A percentile compares a stretch with the other conserved stretches of the same genome.
phyloP scores from a whole-genome alignment of 2,888 invertebrate genomes.

The Hermodice carunculata region DNA sequence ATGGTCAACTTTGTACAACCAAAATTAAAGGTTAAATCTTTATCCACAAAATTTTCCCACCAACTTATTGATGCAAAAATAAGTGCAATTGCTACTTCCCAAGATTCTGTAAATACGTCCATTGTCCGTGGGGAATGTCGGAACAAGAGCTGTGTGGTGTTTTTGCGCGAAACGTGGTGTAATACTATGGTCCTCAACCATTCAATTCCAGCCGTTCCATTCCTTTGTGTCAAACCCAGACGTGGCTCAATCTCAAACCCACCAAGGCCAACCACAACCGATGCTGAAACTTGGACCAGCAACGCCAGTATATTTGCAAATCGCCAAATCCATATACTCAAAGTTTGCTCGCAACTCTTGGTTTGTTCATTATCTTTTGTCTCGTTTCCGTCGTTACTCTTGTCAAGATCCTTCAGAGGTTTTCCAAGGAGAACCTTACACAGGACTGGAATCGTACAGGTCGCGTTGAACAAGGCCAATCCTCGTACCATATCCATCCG shows the following conservation, averaged over 20 bases:
- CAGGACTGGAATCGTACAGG: slow-evolving; percentile 55
- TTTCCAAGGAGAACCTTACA: slow-evolving; percentile 29
- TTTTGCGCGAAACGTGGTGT: too few relatives aligned
- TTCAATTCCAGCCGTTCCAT: too few relatives aligned
- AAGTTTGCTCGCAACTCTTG: not conserved
- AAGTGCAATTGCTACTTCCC: slow-evolving; percentile 74
- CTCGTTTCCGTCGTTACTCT: not conserved
- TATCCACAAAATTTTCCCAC: slow-evolving; percentile 84
- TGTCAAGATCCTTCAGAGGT: not conserved
- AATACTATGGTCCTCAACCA: too few relatives aligned
- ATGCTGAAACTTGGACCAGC: not conserved
- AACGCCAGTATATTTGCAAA: not conserved
- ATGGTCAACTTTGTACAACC: too few relatives aligned
- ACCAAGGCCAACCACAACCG: not conserved
- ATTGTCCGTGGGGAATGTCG: too few relatives aligned
- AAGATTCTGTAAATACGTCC: too few relatives aligned
- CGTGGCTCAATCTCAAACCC: too few relatives aligned
- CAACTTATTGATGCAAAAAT: slow-evolving; percentile 81
- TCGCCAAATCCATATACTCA: slow-evolving; percentile 3
- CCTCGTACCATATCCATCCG: slow-evolving; percentile 61
- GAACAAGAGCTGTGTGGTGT: too few relatives aligned
- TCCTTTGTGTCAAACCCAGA: too few relatives aligned
- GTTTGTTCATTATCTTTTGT: not conserved
- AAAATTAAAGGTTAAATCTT: slow-evolving; percentile 28
- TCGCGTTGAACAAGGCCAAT: slow-evolving; percentile 56